Evolutionary conservation across 2,113 vertebrate species (phyloP).

Genomic region (Microcebus jonahi): DNA sequence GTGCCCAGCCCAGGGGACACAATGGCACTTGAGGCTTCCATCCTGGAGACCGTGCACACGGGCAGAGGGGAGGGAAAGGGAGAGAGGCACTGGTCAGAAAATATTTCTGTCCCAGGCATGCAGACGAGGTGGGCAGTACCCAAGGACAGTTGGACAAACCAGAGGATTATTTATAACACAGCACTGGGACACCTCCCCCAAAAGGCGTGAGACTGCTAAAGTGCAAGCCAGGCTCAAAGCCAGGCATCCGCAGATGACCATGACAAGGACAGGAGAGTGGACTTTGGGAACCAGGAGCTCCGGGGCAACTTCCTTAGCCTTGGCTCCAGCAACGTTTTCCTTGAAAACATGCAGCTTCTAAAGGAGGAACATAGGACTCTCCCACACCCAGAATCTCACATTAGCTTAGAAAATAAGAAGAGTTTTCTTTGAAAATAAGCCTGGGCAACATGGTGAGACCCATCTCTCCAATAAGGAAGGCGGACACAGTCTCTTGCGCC

Average conservation of each 20-base stretch:
- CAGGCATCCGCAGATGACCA: not conserved
- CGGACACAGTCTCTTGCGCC: no score
- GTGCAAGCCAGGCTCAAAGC: not conserved
- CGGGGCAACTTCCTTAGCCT: not conserved
- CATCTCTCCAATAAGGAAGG: no score
- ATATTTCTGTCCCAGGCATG: slow-evolving; percentile 46
- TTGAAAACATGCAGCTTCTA: not conserved
- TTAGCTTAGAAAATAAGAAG: not conserved
- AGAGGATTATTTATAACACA: not conserved
- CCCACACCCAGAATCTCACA: not conserved
- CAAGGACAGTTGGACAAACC: not conserved
- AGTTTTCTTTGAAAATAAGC: not conserved
- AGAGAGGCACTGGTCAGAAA: not conserved
- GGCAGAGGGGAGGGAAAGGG: not conserved
- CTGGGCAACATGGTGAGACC: no score
- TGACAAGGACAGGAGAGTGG: not conserved
- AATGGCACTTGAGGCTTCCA: not conserved
- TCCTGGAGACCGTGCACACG: not conserved
- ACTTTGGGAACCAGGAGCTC: not conserved
- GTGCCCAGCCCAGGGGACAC: not conserved
- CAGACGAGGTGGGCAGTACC: not conserved
- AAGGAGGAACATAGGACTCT: not conserved
- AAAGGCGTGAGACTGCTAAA: not conserved
- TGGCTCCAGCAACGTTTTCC: not conserved
- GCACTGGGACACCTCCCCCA: not conserved